Conservation (phyloP, 1,140 invertebrate species). For the Caenorhabditis elegans region DNA sequence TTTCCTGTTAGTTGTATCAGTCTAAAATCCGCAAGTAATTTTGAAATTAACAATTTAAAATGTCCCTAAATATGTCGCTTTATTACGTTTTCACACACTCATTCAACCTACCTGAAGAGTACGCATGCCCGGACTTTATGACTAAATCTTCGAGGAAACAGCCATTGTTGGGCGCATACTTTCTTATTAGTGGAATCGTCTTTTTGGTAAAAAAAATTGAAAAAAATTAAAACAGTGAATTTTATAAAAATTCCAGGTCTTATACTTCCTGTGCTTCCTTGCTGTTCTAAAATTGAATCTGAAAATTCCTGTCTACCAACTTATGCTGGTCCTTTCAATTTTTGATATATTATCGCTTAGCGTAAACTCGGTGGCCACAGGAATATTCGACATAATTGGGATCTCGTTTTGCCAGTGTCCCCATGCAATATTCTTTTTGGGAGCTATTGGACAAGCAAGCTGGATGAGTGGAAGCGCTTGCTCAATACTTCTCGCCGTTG, state of each 20-base stretch:
- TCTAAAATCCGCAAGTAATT: too few relatives aligned
- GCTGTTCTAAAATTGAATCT: background rate
- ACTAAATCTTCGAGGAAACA: background rate
- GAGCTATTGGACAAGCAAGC: background rate
- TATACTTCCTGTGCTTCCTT: slow-evolving; percentile 71
- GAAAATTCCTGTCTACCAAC: background rate
- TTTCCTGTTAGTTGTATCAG: too few relatives aligned
- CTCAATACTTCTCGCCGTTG: background rate
- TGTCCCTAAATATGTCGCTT: background rate
- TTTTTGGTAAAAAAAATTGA: background rate
- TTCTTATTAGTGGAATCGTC: background rate
- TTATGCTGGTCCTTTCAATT: background rate
- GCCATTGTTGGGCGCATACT: background rate
- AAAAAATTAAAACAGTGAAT: too few relatives aligned
- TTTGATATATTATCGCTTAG: slow-evolving; percentile 1
- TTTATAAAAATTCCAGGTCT: slow-evolving; percentile 71
- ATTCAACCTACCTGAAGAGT: background rate
- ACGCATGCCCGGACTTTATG: background rate
- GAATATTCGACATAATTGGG: background rate
- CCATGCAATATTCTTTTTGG: background rate
- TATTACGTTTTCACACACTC: background rate
- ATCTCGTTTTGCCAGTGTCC: background rate
- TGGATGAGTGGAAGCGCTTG: background rate
- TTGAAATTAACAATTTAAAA: too few relatives aligned
- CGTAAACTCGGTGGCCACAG: background rate